Evolutionary conservation across 2,888 invertebrate species (phyloP).

Genomic region (Drosophila fungiperda): DNA sequence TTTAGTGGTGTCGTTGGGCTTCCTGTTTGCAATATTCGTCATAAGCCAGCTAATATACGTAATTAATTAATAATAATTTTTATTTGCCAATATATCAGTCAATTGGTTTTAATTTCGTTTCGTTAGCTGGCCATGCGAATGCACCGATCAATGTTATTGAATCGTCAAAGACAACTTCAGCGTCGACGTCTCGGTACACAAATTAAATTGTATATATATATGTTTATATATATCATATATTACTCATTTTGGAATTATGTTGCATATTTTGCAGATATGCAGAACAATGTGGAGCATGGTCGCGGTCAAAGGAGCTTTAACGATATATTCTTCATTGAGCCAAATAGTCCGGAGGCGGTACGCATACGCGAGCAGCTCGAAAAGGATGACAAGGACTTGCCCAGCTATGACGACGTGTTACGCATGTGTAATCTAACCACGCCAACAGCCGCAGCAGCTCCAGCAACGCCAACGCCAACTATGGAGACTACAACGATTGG

Average conservation of each 20-base stretch:
- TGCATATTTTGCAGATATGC: constrained; percentile 71
- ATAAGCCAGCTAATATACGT: constrained; percentile 62
- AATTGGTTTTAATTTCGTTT: constrained; percentile 30
- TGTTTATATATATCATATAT: background rate
- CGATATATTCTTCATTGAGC: constrained; percentile 82
- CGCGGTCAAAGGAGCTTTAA: constrained; percentile 64
- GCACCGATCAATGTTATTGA: constrained; percentile 45
- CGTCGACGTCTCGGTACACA: constrained; percentile 46
- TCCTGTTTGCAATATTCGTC: constrained; percentile 51
- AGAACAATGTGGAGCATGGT: constrained; percentile 67
- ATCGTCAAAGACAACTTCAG: constrained; percentile 42
- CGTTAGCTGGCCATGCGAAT: constrained; percentile 64
- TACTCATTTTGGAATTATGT: background rate
- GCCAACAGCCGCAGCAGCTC: constrained; percentile 53
- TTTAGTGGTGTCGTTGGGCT: constrained; percentile 51
- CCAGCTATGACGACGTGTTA: constrained; percentile 84
- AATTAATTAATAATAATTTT: constrained; percentile 38
- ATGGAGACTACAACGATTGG: constrained; percentile 50
- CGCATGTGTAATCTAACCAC: constrained; percentile 73
- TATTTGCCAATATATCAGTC: background rate
- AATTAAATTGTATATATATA: background rate
- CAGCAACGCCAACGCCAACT: constrained; percentile 16
- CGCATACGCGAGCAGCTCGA: constrained; percentile 77
- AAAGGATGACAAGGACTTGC: constrained; percentile 83
- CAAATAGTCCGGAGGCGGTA: constrained; percentile 73